Conservation (phyloP, 2,888 invertebrate genomes). For the Zele albiditarsus region DNA sequence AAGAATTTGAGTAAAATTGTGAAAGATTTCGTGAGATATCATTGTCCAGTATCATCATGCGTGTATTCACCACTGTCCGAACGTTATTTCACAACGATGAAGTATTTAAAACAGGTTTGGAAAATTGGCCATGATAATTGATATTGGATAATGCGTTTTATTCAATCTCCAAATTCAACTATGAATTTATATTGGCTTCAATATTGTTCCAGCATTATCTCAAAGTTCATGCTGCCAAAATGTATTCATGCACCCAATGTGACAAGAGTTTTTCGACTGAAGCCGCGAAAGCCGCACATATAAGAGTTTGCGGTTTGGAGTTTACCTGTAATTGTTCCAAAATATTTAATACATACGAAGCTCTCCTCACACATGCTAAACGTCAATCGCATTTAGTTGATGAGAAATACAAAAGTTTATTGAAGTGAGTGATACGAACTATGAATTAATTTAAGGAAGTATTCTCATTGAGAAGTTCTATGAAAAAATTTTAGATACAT, state of each 20-base stretch:
- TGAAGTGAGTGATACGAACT: slow-evolving; percentile 54
- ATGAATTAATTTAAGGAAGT: no score
- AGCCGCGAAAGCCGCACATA: slow-evolving; percentile 69
- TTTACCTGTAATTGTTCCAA: slow-evolving; percentile 69
- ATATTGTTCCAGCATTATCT: slow-evolving; percentile 68
- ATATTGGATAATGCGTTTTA: neutral
- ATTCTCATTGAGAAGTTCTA: neutral
- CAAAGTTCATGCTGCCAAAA: slow-evolving; percentile 72
- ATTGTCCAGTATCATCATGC: slow-evolving; percentile 67
- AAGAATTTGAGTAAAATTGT: slow-evolving; percentile 61
- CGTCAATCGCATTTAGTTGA: slow-evolving; percentile 64
- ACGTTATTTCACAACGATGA: slow-evolving; percentile 67
- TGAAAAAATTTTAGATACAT: no score
- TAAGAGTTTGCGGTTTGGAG: slow-evolving; percentile 68
- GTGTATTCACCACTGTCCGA: slow-evolving; percentile 63
- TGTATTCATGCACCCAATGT: slow-evolving; percentile 67
- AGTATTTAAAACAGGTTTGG: slow-evolving; percentile 71
- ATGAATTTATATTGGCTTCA: slow-evolving; percentile 3
- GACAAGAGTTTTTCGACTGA: slow-evolving; percentile 70
- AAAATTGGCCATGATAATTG: neutral
- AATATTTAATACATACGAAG: slow-evolving; percentile 69
- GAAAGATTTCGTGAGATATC: slow-evolving; percentile 64
- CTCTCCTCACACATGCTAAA: slow-evolving; percentile 71
- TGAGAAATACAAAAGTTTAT: slow-evolving; percentile 63
- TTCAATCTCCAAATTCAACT: neutral